These are phyloP conservation scores for Atta texana DNA, from an alignment of 1,140 invertebrate species.

Conservation along the genomic window DNA sequence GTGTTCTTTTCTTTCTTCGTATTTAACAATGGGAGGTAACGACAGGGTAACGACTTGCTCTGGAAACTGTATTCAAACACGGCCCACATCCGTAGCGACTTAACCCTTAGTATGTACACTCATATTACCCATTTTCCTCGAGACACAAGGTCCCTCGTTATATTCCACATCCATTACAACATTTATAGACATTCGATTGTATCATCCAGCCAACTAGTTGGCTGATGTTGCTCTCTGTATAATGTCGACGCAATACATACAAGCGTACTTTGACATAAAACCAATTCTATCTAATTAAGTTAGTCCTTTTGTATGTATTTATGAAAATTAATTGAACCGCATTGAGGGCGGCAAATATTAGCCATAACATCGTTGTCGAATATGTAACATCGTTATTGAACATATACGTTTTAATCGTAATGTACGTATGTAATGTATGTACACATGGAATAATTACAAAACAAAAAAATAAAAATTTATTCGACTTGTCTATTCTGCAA, in stretches of 20 bases:
- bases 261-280: constrained; percentile 22
- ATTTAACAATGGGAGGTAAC: not conserved
- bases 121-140: constrained; percentile 36
- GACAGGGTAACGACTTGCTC: not conserved
- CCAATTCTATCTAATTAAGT: constrained; percentile 43
- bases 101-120: not conserved
- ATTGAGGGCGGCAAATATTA: no score
- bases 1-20: not conserved
- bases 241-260: not conserved
- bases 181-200: constrained; percentile 54
- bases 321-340: constrained; percentile 16
- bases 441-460: not conserved
- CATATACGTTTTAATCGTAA: not conserved
- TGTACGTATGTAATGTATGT: not conserved
- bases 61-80: not conserved
- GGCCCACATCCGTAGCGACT: constrained; percentile 13
- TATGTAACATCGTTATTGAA: not conserved
- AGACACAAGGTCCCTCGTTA: constrained; percentile 52
- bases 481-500: not conserved
- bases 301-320: not conserved
- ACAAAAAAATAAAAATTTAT: not conserved
- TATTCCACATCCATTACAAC: constrained; percentile 46
- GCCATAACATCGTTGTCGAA: not conserved
- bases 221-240: not conserved
- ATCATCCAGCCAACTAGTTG: not conserved